These are phyloP conservation scores for Eurytoma californica DNA, from an alignment of 2,888 invertebrate genomes.

Conservation along the genomic window DNA sequence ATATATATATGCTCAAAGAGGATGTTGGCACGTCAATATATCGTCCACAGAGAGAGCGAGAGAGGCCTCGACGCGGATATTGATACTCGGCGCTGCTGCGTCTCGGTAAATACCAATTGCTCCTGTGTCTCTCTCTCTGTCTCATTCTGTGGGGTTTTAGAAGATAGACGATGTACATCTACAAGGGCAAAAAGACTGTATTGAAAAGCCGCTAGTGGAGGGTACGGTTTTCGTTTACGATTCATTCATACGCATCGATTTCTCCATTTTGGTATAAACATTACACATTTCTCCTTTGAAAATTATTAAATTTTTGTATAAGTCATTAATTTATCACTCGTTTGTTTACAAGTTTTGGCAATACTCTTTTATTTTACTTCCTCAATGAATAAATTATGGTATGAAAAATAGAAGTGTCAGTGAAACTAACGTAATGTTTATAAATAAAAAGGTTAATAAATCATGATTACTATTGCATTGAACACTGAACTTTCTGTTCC, in stretches of 20 bases:
- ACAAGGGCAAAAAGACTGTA: not conserved
- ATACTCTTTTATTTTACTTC: too few relatives aligned
- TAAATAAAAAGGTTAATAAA: too few relatives aligned
- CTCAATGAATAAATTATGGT: too few relatives aligned
- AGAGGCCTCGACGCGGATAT: constrained; percentile 29
- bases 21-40: constrained; percentile 6
- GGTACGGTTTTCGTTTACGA: not conserved
- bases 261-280: too few relatives aligned
- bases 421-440: too few relatives aligned
- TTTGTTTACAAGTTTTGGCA: too few relatives aligned
- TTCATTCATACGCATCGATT: not conserved
- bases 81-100: constrained; percentile 32
- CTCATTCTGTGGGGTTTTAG: constrained; percentile 16
- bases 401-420: too few relatives aligned
- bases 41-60: constrained; percentile 6
- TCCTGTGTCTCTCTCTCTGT: constrained; percentile 26
- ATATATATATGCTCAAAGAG: not conserved
- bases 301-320: too few relatives aligned
- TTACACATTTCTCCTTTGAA: too few relatives aligned
- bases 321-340: too few relatives aligned
- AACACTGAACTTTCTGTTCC: too few relatives aligned
- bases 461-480: too few relatives aligned
- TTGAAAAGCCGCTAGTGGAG: not conserved
- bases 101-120: constrained; percentile 52
- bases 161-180: not conserved